phyloP scores from a whole-genome alignment of 2,113 vertebrate species.

The Alectura lathami region DNA sequence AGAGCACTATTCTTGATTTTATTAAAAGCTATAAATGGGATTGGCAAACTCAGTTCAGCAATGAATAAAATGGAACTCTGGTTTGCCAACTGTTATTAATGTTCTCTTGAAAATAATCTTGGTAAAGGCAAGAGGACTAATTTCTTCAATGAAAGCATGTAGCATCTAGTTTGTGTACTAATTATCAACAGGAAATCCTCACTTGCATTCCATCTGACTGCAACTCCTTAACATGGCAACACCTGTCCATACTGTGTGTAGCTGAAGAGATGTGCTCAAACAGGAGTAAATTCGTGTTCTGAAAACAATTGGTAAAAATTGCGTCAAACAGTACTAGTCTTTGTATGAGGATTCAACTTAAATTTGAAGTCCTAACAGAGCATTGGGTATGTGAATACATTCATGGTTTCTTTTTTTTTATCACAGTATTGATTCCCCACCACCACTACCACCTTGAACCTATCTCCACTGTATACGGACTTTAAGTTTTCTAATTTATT shows the following conservation, averaged over 20 bases:
- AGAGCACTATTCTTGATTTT: background rate
- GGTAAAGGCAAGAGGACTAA: background rate
- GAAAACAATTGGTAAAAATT: background rate
- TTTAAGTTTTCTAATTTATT: background rate
- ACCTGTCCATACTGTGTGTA: background rate
- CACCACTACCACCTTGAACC: background rate
- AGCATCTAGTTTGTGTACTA: background rate
- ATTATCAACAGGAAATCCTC: background rate
- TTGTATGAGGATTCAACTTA: background rate
- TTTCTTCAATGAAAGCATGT: background rate
- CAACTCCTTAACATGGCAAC: background rate
- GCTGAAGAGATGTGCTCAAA: background rate
- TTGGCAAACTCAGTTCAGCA: background rate
- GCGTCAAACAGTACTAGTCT: background rate
- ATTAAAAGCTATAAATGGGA: background rate
- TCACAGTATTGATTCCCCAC: background rate
- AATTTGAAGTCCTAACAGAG: background rate
- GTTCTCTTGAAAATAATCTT: background rate
- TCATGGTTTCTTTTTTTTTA: background rate
- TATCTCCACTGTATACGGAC: background rate
- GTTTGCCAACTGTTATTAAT: background rate
- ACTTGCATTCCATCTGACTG: background rate
- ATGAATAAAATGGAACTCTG: background rate
- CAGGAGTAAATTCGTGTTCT: background rate
- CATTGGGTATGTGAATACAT: background rate